A percentile compares a stretch with the other conserved stretches of the same genome.
phyloP scores from a whole-genome alignment of 30 jellyfish, hydroid and myxozoan species.

The Pelagia noctiluca region DNA sequence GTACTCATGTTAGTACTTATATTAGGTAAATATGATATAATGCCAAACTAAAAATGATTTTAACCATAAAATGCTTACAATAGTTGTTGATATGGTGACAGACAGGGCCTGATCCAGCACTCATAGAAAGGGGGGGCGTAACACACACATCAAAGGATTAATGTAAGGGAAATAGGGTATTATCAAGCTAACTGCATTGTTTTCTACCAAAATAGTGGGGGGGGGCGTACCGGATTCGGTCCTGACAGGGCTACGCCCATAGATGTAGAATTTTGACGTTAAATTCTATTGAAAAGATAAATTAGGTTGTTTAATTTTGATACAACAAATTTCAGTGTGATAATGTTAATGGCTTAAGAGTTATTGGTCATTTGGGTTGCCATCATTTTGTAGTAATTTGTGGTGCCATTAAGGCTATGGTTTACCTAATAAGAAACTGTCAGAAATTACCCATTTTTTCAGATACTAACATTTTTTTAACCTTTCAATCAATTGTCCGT shows the following conservation, averaged over 20 bases:
- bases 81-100: not conserved
- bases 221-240: too few species aligned
- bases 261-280: not conserved
- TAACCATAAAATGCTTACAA: not conserved
- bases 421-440: slow-evolving; percentile 9
- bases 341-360: slow-evolving; percentile 16
- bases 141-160: too few species aligned
- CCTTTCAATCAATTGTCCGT: slow-evolving; percentile 20
- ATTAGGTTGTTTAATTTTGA: not conserved
- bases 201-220: too few species aligned
- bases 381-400: slow-evolving; percentile 15
- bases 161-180: too few species aligned
- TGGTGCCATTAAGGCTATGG: slow-evolving; percentile 19
- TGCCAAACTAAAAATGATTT: not conserved
- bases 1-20: not conserved
- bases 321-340: slow-evolving; percentile 23
- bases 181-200: too few species aligned
- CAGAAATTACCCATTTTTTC: slow-evolving; percentile 1
- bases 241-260: too few species aligned
- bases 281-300: not conserved
- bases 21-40: not conserved
- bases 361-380: slow-evolving; percentile 1
- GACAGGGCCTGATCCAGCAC: too few species aligned
- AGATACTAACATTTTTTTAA: not conserved
- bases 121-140: too few species aligned